Conservation (phyloP, 2,113 vertebrate species). For the Cephalopholis sonnerati region DNA sequence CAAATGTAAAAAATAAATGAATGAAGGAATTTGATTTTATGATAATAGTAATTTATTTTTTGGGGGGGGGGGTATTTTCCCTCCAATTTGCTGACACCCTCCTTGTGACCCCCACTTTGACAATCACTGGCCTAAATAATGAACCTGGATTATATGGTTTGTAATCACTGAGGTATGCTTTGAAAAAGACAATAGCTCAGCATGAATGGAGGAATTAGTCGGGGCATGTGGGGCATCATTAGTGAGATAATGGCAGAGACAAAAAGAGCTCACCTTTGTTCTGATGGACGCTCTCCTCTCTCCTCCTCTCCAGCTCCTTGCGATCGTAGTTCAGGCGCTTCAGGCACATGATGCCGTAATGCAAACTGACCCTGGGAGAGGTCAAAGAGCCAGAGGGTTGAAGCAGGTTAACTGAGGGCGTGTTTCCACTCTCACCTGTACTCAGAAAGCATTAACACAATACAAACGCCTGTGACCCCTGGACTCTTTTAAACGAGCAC, state of each 20-base stretch:
- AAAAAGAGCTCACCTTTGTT: conserved; percentile 86
- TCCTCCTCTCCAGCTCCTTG: conserved; percentile 92
- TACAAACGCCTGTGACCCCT: conserved; percentile 35
- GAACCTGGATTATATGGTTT: background rate
- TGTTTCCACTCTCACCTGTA: conserved; percentile 47
- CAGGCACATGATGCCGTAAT: conserved; percentile 96
- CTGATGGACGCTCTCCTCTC: conserved; percentile 91
- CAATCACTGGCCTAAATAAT: background rate
- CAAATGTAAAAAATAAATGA: too few relatives aligned
- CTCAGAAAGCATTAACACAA: conserved; percentile 49
- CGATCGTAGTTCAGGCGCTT: conserved; percentile 95
- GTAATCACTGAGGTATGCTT: conserved; percentile 15
- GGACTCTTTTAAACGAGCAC: conserved; percentile 1
- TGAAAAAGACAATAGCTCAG: background rate
- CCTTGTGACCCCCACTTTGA: too few relatives aligned
- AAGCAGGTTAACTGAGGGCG: conserved; percentile 46
- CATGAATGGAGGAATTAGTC: conserved; percentile 24
- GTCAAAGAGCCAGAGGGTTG: conserved; percentile 53
- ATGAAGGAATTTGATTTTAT: too few relatives aligned
- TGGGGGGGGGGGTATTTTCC: too few relatives aligned
- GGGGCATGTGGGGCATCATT: background rate
- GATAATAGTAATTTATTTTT: too few relatives aligned
- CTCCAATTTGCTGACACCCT: too few relatives aligned
- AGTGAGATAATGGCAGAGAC: conserved; percentile 9
- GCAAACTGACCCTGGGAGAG: conserved; percentile 90